Base-by-base conservation (phyloP, 2,113 vertebrate species). In the Pluvialis apricaria region DNA sequence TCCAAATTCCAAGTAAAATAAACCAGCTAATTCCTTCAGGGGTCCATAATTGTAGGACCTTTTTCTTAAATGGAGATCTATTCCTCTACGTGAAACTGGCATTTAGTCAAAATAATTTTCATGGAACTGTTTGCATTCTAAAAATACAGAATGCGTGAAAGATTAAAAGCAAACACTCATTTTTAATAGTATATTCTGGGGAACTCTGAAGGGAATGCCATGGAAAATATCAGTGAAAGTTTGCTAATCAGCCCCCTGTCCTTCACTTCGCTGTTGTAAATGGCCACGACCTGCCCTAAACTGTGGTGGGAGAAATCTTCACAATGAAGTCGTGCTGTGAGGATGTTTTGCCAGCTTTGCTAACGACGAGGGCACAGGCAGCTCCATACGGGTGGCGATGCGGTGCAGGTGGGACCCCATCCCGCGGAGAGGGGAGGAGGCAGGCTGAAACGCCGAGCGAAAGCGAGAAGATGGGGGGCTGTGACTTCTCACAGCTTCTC, bases 351-450 rank as follows among this genome's bases (percentile, higher is more conserved):
- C 45, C 42, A 42, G 36, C 21, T 64, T 38, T 69, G 62, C 32
- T 42, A 16, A 47, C 25, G 5, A 14, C 1, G 21, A 49, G 54
- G 5, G 0, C 3, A 3, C 13, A 34, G 28, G 22, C 21, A 54
- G 60, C 49, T 78, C 26, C 5, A 8, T 47, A 1, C 5, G 3
- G 13, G 1, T 2, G 0, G 11, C 1, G 0, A 8, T n/a, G 38
- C 14, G n/a, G n/a, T n/a, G n/a, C 32, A 15, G 13, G 2, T 22
- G 51, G 47, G 34, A 31, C 44, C 66, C 29, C 26, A 1, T 52
- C 12, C 22, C 5, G 1, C 1, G 6, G 36, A 31, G 36, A 31
- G 10, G 15, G 34, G 22, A 62, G 44, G 54, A 42, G 7, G 20
- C 54, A 24, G 34, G 44, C 38, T 34, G 60, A 28, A 40, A 69